These are phyloP conservation scores for Acrocephalus arundinaceus DNA, from an alignment of 2,113 vertebrate genomes.

Conservation along the genomic window DNA sequence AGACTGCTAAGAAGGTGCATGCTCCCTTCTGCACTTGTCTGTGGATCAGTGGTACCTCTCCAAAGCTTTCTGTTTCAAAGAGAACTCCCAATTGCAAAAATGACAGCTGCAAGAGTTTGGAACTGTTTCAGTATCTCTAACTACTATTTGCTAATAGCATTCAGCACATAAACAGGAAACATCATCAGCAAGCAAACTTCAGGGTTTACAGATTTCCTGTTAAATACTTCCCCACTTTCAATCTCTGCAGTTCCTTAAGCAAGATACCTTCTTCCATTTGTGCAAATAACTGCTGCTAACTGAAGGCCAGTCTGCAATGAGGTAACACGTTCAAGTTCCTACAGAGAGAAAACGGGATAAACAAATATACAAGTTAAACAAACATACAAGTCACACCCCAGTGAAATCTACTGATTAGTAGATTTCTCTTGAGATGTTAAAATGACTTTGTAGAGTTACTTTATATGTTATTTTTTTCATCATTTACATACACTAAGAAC, in stretches of 20 bases:
- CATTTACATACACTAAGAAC: not conserved
- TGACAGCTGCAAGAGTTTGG: not conserved
- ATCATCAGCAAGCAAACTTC: not conserved
- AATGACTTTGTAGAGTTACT: not conserved
- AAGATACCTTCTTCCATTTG: constrained; percentile 91
- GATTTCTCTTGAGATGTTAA: not conserved
- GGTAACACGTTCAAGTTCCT: constrained; percentile 97
- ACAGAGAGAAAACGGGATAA: constrained; percentile 27
- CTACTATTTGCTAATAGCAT: not conserved
- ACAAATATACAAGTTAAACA: not conserved
- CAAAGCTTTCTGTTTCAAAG: not conserved
- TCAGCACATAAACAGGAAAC: not conserved
- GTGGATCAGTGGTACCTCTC: not conserved
- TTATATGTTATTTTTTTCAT: not conserved
- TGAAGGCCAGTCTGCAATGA: constrained; percentile 92
- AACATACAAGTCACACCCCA: not conserved
- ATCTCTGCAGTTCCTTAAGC: not conserved
- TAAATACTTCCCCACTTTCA: not conserved
- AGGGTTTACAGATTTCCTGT: not conserved
- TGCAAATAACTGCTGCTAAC: constrained; percentile 94
- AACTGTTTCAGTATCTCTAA: not conserved
- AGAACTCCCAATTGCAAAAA: not conserved
- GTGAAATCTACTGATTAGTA: not conserved
- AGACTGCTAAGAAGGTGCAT: not conserved
- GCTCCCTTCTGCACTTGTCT: not conserved